These are phyloP conservation scores for Anoplius nigerrimus DNA, from an alignment of 2,888 invertebrate genomes.

Conservation along the genomic window DNA sequence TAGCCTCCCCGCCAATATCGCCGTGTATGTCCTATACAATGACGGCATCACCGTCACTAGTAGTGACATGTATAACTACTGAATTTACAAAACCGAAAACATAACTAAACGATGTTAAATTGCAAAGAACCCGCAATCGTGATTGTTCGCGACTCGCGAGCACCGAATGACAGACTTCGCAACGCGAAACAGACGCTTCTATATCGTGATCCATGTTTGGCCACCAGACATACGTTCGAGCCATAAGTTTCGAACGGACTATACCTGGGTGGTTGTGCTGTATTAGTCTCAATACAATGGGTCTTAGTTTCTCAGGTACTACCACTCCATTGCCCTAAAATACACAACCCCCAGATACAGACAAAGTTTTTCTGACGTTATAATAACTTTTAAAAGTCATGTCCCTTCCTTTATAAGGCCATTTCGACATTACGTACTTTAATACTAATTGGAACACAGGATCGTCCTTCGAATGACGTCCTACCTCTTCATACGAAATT, in stretches of 20 bases:
- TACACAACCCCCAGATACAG: constrained; percentile 15
- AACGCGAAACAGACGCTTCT: constrained; percentile 48
- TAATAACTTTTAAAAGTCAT: constrained; percentile 26
- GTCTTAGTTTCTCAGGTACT: constrained; percentile 18
- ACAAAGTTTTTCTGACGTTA: constrained; percentile 17
- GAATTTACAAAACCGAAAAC: too few species aligned
- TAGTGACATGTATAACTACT: too few species aligned
- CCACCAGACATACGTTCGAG: constrained; percentile 58
- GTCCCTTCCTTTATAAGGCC: constrained; percentile 20
- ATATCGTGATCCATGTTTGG: constrained; percentile 58
- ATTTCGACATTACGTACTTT: neutral
- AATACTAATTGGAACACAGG: neutral
- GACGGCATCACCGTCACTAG: too few species aligned
- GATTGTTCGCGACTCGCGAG: too few species aligned
- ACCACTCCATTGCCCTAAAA: constrained; percentile 31
- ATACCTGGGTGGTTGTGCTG: constrained; percentile 52
- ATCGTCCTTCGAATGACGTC: neutral
- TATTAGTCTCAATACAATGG: constrained; percentile 19
- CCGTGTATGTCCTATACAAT: too few species aligned
- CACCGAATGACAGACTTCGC: constrained; percentile 51
- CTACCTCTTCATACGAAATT: neutral
- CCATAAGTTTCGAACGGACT: constrained; percentile 59
- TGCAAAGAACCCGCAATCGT: too few species aligned
- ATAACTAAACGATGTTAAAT: too few species aligned
- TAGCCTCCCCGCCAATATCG: too few species aligned